Evolutionary conservation across 2,113 vertebrate genomes (phyloP).

Genomic region (Zosterops pallidus): DNA sequence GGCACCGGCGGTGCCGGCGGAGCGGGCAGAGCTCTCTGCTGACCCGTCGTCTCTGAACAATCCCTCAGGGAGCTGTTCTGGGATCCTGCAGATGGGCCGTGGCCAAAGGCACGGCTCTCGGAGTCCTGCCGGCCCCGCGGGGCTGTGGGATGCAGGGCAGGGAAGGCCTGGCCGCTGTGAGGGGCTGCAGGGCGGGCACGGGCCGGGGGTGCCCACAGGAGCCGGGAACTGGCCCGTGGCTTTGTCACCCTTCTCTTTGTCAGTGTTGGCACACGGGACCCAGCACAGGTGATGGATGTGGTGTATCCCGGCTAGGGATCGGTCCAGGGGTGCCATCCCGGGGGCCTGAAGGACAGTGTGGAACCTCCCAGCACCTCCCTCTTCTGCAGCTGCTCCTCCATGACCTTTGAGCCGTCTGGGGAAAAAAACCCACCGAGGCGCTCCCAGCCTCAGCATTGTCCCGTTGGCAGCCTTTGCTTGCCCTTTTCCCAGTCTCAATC

Average conservation of each 20-base stretch:
- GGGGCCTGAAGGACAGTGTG: neutral
- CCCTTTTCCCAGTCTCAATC: neutral
- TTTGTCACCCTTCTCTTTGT: too few relatives aligned
- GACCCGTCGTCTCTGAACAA: neutral
- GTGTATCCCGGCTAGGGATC: neutral
- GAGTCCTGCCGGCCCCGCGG: too few relatives aligned
- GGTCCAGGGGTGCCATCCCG: fast-evolving
- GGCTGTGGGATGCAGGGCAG: neutral
- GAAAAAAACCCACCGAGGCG: fast-evolving
- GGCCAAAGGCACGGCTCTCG: neutral
- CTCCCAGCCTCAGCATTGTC: neutral
- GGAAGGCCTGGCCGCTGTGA: neutral
- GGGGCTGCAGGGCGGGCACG: too few relatives aligned
- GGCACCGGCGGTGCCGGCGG: neutral
- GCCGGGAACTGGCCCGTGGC: neutral
- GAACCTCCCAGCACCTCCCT: neutral
- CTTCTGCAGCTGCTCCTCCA: neutral
- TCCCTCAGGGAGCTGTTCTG: neutral
- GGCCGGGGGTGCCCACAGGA: neutral
- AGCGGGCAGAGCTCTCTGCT: neutral
- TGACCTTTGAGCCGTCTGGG: too few relatives aligned
- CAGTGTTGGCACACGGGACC: fast-evolving
- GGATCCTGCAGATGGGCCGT: fast-evolving
- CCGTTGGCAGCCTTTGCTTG: too few relatives aligned
- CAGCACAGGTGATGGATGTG: neutral